These are phyloP conservation scores for Achroia grisella DNA, from an alignment of 1,140 invertebrate species.

Conservation along the genomic window DNA sequence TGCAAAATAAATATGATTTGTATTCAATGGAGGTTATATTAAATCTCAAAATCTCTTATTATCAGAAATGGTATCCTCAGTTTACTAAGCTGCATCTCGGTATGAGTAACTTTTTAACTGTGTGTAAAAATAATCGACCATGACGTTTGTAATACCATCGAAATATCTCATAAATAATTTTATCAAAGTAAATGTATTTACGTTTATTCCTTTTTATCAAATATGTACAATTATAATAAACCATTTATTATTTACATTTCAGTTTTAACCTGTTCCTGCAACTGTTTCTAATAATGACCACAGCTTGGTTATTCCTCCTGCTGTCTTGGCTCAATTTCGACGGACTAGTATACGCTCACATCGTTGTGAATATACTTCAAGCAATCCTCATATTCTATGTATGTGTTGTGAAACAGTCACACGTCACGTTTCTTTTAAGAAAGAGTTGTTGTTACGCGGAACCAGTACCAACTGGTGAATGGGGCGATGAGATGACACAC, in stretches of 20 bases:
- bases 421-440: constrained; percentile 83
- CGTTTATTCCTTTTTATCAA: too few relatives aligned
- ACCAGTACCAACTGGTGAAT: constrained; percentile 79
- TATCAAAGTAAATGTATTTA: too few relatives aligned
- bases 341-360: constrained; percentile 81
- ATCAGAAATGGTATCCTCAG: too few relatives aligned
- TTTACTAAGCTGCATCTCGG: too few relatives aligned
- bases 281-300: constrained; percentile 81
- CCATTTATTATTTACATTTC: constrained; percentile 45
- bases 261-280: constrained; percentile 87
- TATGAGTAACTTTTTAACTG: too few relatives aligned
- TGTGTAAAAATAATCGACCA: too few relatives aligned
- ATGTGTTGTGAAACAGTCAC: constrained; percentile 82
- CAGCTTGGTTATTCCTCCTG: constrained; percentile 82
- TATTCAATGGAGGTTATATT: too few relatives aligned
- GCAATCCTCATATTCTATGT: constrained; percentile 84
- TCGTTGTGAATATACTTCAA: constrained; percentile 82
- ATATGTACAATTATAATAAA: too few relatives aligned
- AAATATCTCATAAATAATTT: too few relatives aligned
- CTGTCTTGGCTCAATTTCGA: constrained; percentile 82
- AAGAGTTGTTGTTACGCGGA: constrained; percentile 85
- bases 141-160: too few relatives aligned
- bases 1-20: too few relatives aligned
- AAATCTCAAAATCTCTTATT: too few relatives aligned
- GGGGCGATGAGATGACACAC: constrained; percentile 90